phyloP scores from a whole-genome alignment of 2,797 vertebrate species.

The Falco peregrinus region DNA sequence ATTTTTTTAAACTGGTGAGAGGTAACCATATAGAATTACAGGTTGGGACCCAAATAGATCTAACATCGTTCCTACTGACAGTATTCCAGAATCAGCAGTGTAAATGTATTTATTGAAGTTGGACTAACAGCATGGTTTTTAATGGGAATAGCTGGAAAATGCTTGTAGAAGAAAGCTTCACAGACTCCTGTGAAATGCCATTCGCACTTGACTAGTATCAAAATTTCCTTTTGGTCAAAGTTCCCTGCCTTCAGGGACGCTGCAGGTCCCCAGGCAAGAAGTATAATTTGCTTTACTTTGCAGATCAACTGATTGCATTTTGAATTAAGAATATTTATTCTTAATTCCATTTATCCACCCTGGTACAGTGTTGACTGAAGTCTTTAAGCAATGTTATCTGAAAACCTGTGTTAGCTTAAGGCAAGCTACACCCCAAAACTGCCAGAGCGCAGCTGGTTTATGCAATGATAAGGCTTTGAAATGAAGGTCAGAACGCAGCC shows the following conservation, averaged over 20 bases:
- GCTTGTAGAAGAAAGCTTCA: background rate
- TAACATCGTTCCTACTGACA: background rate
- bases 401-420: conserved; percentile 48
- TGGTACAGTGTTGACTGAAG: conserved; percentile 14
- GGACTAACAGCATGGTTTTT: background rate
- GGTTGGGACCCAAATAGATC: background rate
- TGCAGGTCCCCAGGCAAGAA: background rate
- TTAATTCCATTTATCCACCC: conserved; percentile 12
- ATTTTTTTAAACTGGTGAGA: background rate
- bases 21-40: background rate
- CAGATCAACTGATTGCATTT: conserved; percentile 17
- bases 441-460: background rate
- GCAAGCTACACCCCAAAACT: conserved; percentile 41
- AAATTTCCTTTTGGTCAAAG: background rate
- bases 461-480: conserved; percentile 5
- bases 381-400: conserved; percentile 64
- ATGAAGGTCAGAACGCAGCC: conserved; percentile 48
- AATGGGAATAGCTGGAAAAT: background rate
- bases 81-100: background rate
- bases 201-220: background rate
- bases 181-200: background rate
- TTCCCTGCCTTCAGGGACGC: background rate
- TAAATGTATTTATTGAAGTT: background rate
- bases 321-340: conserved; percentile 40
- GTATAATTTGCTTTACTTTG: background rate